These are phyloP conservation scores for Poeciliopsis retropinna DNA, from an alignment of 2,113 vertebrate species.

Conservation along the genomic window DNA sequence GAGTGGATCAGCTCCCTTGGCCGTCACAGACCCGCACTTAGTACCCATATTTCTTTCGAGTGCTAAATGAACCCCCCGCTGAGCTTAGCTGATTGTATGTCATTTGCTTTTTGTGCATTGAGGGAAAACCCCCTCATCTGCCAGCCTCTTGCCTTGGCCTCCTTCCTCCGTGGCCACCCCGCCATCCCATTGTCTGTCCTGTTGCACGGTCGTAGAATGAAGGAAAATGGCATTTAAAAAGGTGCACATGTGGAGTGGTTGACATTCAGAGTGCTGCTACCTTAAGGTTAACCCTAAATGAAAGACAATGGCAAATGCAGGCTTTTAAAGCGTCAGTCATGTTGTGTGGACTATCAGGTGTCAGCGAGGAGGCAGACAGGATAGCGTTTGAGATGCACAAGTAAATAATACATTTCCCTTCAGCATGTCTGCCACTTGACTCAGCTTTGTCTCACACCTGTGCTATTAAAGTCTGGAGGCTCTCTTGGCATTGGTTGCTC, in stretches of 20 bases:
- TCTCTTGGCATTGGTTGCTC: constrained; percentile 21
- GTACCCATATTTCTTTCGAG: constrained; percentile 55
- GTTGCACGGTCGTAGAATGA: constrained; percentile 67
- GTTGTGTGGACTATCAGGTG: constrained; percentile 51
- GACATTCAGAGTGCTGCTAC: constrained; percentile 77
- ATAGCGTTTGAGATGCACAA: constrained; percentile 30
- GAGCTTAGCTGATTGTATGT: constrained; percentile 61
- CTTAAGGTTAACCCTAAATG: constrained; percentile 76
- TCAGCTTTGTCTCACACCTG: constrained; percentile 38
- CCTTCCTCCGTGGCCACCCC: constrained; percentile 20
- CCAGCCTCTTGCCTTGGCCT: constrained; percentile 11
- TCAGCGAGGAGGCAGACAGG: constrained; percentile 19
- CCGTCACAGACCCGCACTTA: constrained; percentile 59
- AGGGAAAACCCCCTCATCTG: constrained; percentile 43
- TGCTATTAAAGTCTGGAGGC: constrained; percentile 8
- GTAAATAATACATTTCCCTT: constrained; percentile 54
- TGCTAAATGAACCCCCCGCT: constrained; percentile 67
- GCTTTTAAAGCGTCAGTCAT: constrained; percentile 64
- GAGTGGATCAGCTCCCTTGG: constrained; percentile 49
- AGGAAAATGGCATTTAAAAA: constrained; percentile 80
- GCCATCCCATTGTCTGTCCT: constrained; percentile 62
- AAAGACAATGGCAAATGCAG: constrained; percentile 64
- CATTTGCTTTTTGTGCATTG: constrained; percentile 57
- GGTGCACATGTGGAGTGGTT: constrained; percentile 71
- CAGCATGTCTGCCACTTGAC: constrained; percentile 26